These are phyloP conservation scores for Aphaenogaster ashmeadi DNA, from an alignment of 1,140 invertebrate genomes.

Conservation along the genomic window DNA sequence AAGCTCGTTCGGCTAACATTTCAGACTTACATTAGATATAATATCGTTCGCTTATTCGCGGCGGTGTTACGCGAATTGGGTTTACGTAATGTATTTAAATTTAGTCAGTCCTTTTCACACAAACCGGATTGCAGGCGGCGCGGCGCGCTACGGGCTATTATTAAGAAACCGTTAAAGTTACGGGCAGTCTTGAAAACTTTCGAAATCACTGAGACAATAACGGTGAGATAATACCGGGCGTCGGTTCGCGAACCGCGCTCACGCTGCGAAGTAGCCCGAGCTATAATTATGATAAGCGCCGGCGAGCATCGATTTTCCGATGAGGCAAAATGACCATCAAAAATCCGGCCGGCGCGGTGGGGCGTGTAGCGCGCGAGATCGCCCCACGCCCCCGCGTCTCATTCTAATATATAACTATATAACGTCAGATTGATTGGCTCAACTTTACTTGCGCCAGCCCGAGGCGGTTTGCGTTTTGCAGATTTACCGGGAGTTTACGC, in stretches of 20 bases:
- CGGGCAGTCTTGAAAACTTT: slow-evolving; percentile 45
- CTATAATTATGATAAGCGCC: slow-evolving; percentile 53
- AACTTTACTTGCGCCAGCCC: slow-evolving; percentile 30
- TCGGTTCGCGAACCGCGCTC: neutral
- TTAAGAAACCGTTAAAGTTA: slow-evolving; percentile 54
- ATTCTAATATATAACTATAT: slow-evolving; percentile 37
- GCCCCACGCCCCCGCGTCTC: neutral
- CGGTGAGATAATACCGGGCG: slow-evolving; percentile 22
- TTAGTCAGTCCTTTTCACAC: slow-evolving; percentile 14
- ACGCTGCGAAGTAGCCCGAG: neutral
- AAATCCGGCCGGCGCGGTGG: neutral
- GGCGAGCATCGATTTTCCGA: slow-evolving; percentile 43
- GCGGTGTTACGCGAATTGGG: neutral
- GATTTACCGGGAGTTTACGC: slow-evolving; percentile 1
- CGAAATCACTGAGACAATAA: slow-evolving; percentile 60
- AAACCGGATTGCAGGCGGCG: neutral
- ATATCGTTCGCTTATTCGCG: slow-evolving; percentile 4
- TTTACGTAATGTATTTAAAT: slow-evolving; percentile 45
- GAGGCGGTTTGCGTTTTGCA: slow-evolving; percentile 21
- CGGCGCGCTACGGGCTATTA: slow-evolving; percentile 20
- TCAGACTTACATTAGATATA: neutral
- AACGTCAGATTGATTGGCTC: slow-evolving; percentile 32
- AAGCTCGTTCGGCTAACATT: neutral
- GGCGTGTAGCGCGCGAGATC: neutral
- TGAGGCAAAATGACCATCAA: slow-evolving; percentile 27